These are phyloP conservation scores for Macropus fuliginosus DNA, from an alignment of 2,797 vertebrate species.

Conservation along the genomic window DNA sequence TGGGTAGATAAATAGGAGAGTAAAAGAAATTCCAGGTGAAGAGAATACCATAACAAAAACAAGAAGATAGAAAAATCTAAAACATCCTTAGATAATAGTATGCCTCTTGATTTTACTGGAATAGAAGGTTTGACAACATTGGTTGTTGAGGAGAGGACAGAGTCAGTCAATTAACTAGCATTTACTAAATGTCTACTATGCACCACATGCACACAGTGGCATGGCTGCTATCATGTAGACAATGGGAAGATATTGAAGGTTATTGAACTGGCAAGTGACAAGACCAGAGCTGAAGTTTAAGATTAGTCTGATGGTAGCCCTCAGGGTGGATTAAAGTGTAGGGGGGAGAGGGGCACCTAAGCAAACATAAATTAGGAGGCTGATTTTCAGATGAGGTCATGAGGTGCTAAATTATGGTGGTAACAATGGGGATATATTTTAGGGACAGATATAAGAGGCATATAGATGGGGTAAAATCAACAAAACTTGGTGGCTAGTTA, in stretches of 20 bases:
- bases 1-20: not conserved
- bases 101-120: not conserved
- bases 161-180: not conserved
- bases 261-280: not conserved
- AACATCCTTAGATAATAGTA: not conserved
- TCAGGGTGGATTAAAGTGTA: not conserved
- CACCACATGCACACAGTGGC: not conserved
- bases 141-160: not conserved
- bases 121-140: not conserved
- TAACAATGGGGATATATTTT: not conserved
- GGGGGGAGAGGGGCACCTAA: not conserved
- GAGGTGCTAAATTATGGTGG: not conserved
- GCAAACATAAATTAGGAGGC: not conserved
- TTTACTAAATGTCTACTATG: not conserved
- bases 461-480: not conserved
- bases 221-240: not conserved
- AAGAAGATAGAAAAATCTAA: not conserved
- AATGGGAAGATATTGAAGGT: not conserved
- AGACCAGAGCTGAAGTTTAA: not conserved
- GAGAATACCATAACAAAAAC: not conserved
- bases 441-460: conserved; percentile 7
- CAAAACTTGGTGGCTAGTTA: too few relatives aligned
- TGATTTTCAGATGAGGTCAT: not conserved
- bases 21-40: not conserved
- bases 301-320: not conserved